A percentile compares a stretch with the other conserved stretches of the same genome.
Conservation (phyloP, 2,888 invertebrate genomes). For the Lepidocyrtoides sp. region DNA sequence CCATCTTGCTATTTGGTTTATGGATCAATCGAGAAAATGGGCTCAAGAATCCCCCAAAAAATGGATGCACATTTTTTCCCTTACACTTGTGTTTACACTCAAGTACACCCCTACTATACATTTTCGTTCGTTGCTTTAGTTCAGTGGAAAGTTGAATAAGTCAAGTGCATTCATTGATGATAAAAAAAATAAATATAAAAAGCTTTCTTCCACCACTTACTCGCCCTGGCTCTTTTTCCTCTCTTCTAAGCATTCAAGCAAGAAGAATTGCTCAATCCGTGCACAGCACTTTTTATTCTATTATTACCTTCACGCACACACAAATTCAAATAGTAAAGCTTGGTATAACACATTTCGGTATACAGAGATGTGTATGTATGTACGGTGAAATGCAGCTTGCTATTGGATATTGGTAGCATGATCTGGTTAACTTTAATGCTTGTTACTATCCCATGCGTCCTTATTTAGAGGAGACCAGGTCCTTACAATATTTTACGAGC, state of each 20-base stretch:
- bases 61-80: slow-evolving; percentile 27
- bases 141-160: slow-evolving; percentile 32
- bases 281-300: slow-evolving; percentile 10
- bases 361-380: no score
- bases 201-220: slow-evolving; percentile 61
- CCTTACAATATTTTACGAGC: slow-evolving; percentile 46
- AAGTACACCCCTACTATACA: not conserved
- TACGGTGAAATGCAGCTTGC: no score
- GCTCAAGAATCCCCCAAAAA: not conserved
- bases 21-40: slow-evolving; percentile 62
- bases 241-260: slow-evolving; percentile 45
- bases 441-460: slow-evolving; percentile 7
- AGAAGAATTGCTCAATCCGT: slow-evolving; percentile 10
- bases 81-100: not conserved
- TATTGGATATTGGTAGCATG: no score
- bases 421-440: no score
- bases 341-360: no score
- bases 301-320: not conserved
- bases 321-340: not conserved
- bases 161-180: slow-evolving; percentile 72
- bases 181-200: slow-evolving; percentile 62
- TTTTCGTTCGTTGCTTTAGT: slow-evolving; percentile 21
- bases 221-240: not conserved
- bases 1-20: slow-evolving; percentile 66
- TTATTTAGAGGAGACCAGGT: slow-evolving; percentile 33